Percentiles rank a stretch among this genome's conserved stretches.
These are phyloP conservation scores for Hoplodrina blanda DNA, from an alignment of 2,888 invertebrate species.

Conservation along the genomic window DNA sequence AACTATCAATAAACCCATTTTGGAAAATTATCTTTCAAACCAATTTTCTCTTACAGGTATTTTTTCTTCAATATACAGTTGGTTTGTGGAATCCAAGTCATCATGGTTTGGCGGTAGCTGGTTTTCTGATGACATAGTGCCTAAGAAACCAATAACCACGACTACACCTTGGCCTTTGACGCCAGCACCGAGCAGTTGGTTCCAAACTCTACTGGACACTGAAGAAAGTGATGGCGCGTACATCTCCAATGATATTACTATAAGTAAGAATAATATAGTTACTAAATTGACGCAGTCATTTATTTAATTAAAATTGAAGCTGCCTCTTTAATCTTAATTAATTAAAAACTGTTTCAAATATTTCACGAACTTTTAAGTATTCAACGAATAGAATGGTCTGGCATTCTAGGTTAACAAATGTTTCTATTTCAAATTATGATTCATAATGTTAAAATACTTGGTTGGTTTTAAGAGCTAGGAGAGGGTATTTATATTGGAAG, in stretches of 20 bases:
- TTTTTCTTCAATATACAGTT: slow-evolving; percentile 79
- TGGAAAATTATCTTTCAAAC: not conserved
- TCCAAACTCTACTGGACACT: slow-evolving; percentile 80
- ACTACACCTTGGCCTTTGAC: slow-evolving; percentile 73
- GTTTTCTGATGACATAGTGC: slow-evolving; percentile 77
- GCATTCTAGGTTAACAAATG: not conserved
- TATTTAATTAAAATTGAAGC: not conserved
- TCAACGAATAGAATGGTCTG: not conserved
- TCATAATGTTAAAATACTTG: not conserved
- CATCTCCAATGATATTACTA: slow-evolving; percentile 54
- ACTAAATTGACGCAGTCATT: not conserved
- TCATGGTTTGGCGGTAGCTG: slow-evolving; percentile 88
- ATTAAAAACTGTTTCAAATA: not conserved
- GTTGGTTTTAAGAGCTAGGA: slow-evolving; percentile 11
- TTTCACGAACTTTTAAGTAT: not conserved
- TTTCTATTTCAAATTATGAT: not conserved
- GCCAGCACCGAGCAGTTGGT: slow-evolving; percentile 81
- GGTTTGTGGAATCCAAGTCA: slow-evolving; percentile 76
- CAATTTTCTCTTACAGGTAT: slow-evolving; percentile 72
- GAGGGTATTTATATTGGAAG: not conserved
- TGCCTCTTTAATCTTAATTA: not conserved
- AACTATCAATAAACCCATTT: not conserved
- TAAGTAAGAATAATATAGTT: slow-evolving; percentile 59
- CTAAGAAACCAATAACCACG: slow-evolving; percentile 74
- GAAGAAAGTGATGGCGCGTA: slow-evolving; percentile 83